phyloP scores from a whole-genome alignment of 2,797 vertebrate genomes.

The Lepidocolaptes lacrymiger region DNA sequence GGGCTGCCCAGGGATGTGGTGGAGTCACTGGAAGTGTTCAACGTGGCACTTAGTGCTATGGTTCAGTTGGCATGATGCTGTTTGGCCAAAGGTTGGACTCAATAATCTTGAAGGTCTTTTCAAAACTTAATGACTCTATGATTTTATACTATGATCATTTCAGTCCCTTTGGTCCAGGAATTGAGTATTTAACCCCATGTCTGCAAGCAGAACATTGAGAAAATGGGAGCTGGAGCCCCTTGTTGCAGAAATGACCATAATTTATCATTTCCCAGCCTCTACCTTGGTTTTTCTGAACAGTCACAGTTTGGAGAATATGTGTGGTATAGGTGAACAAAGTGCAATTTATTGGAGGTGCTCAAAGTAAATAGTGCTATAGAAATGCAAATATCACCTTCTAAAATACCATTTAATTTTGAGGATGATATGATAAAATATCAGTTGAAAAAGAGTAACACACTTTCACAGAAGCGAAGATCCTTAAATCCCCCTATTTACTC shows the following conservation, averaged over 20 bases:
- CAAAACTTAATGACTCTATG: not conserved
- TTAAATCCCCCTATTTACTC: not conserved
- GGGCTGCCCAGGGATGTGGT: not conserved
- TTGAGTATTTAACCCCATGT: not conserved
- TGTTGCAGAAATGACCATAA: not conserved
- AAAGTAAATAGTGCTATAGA: not conserved
- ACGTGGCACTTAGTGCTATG: too few relatives aligned
- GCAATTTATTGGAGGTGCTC: not conserved
- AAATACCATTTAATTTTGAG: not conserved
- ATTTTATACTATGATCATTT: too few relatives aligned
- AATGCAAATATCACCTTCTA: not conserved
- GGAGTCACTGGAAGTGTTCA: not conserved
- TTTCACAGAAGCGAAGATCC: not conserved
- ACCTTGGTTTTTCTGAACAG: not conserved
- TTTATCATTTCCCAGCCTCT: not conserved
- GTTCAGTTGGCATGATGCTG: not conserved
- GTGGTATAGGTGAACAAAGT: not conserved
- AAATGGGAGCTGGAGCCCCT: not conserved
- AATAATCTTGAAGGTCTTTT: not conserved
- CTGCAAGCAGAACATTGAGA: not conserved
- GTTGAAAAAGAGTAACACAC: not conserved
- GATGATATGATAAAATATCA: not conserved
- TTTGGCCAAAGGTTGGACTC: not conserved
- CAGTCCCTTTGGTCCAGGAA: not conserved
- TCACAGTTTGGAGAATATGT: accelerated